Evolutionary conservation across 2,888 invertebrate species (phyloP).

Genomic region (Lasioglossum pauxillum): DNA sequence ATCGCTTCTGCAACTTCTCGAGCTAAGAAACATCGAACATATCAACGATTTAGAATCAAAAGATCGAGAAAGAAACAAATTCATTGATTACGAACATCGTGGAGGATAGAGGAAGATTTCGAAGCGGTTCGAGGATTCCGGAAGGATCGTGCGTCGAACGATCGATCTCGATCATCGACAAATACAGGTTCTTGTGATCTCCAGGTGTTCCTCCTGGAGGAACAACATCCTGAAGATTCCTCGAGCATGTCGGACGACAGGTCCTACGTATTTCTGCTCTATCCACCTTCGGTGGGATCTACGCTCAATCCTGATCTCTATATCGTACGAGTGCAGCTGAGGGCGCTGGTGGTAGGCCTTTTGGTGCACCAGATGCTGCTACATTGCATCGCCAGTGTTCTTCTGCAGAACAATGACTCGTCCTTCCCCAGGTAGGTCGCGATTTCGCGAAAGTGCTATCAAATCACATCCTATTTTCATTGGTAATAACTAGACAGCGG

Average conservation of each 20-base stretch:
- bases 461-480: too few species aligned
- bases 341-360: constrained; percentile 94
- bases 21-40: not conserved
- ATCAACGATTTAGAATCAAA: not conserved
- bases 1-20: constrained; percentile 41
- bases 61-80: not conserved
- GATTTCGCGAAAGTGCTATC: too few species aligned
- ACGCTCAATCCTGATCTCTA: constrained; percentile 91
- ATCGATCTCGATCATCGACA: not conserved
- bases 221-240: constrained; percentile 84
- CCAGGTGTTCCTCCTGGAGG: constrained; percentile 88
- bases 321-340: constrained; percentile 94
- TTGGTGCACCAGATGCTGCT: constrained; percentile 96
- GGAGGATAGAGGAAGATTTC: not conserved
- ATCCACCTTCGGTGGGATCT: constrained; percentile 90
- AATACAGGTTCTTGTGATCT: constrained; percentile 33
- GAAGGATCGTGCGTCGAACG: constrained; percentile 49
- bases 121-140: constrained; percentile 42
- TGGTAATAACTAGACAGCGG: too few species aligned
- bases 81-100: not conserved
- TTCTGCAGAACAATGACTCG: constrained; percentile 90
- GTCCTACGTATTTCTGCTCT: constrained; percentile 95
- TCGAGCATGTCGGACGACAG: constrained; percentile 89
- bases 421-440: constrained; percentile 86
- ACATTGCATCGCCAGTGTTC: constrained; percentile 94